Evolutionary conservation across 2,888 invertebrate genomes (phyloP).

Genomic region (Tinea semifulvella): DNA sequence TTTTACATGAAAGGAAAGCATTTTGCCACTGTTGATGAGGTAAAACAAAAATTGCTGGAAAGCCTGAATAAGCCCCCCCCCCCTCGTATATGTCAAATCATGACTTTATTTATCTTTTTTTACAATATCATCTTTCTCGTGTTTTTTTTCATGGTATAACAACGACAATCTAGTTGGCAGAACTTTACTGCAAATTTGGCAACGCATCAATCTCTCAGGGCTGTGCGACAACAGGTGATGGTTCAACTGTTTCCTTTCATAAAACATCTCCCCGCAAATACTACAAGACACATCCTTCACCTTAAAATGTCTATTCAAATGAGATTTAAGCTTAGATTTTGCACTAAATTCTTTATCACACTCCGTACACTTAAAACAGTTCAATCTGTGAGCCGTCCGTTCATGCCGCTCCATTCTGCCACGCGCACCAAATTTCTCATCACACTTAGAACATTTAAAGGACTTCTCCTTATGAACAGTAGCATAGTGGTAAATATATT

Average conservation of each 20-base stretch:
- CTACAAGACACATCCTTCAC: neutral
- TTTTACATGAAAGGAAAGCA: no score
- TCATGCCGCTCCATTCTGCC: slow-evolving; percentile 38
- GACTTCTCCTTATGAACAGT: slow-evolving; percentile 5
- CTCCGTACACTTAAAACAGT: slow-evolving; percentile 1
- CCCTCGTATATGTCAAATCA: no score
- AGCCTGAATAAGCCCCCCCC: no score
- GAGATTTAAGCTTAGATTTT: neutral
- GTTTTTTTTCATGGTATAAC: neutral
- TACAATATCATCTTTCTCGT: no score
- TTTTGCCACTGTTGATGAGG: no score
- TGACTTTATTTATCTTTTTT: no score
- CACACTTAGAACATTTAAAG: slow-evolving; percentile 39
- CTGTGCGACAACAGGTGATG: neutral
- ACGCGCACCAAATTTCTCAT: slow-evolving; percentile 40
- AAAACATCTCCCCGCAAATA: slow-evolving; percentile 1
- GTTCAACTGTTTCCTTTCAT: slow-evolving; percentile 11
- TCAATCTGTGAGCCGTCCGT: slow-evolving; percentile 30
- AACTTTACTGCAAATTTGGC: neutral
- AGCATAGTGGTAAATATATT: neutral
- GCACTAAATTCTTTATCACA: slow-evolving; percentile 5
- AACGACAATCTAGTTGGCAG: neutral
- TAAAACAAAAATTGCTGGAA: no score
- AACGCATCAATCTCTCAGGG: neutral
- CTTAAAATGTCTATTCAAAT: slow-evolving; percentile 10